These are phyloP conservation scores for Silurus asotus DNA, from an alignment of 2,113 vertebrate species.

Conservation along the genomic window DNA sequence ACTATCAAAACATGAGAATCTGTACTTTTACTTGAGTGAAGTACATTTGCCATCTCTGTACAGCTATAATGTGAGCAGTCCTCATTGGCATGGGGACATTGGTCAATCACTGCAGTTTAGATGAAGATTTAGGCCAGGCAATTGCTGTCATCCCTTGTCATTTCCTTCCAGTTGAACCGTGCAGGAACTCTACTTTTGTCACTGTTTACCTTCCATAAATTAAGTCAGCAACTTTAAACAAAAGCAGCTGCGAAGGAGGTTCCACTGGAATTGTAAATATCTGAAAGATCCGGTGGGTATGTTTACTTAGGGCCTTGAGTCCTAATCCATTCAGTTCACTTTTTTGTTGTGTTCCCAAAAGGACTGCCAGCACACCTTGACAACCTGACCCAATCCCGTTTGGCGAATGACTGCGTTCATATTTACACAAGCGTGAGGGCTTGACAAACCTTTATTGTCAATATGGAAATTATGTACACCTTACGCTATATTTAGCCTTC, in stretches of 20 bases:
- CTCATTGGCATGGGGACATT: constrained; percentile 64
- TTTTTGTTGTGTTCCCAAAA: background rate
- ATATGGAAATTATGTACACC: background rate
- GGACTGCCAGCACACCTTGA: background rate
- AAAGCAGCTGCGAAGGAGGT: background rate
- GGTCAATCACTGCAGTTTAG: constrained; percentile 71
- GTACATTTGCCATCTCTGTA: constrained; percentile 50
- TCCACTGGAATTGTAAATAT: constrained; percentile 16
- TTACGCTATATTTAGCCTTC: background rate
- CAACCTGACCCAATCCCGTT: background rate
- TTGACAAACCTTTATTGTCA: background rate
- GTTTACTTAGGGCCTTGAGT: background rate
- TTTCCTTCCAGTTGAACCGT: constrained; percentile 55
- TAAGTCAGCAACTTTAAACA: constrained; percentile 8
- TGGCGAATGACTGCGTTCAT: background rate
- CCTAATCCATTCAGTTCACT: background rate
- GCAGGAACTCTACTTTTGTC: constrained; percentile 44
- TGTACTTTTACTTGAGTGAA: no score
- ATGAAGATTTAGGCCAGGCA: constrained; percentile 73
- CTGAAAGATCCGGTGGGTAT: background rate
- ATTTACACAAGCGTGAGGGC: background rate
- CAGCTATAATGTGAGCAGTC: constrained; percentile 68
- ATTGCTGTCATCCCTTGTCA: constrained; percentile 58
- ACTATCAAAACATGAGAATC: no score
- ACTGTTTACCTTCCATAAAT: constrained; percentile 16